A percentile compares a stretch with the other conserved stretches of the same genome.
Evolutionary conservation across 2,797 vertebrate species (phyloP).

Genomic region (Pseudomugil gertrudae): DNA sequence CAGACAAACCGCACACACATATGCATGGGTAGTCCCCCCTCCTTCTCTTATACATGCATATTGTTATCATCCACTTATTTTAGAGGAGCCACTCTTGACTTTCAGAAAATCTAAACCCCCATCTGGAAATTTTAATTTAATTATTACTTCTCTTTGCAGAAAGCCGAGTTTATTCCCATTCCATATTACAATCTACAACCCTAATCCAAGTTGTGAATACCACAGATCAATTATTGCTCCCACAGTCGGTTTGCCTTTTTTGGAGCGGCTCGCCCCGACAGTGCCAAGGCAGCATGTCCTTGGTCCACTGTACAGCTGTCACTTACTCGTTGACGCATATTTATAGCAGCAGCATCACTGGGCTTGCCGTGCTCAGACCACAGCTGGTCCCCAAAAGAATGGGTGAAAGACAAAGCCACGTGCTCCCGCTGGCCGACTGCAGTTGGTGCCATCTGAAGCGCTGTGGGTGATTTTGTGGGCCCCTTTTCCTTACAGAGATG

Average conservation of each 20-base stretch:
- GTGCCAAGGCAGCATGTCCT: slow-evolving; percentile 79
- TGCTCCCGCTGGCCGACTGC: slow-evolving; percentile 78
- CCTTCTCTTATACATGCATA: slow-evolving; percentile 60
- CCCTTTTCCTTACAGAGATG: slow-evolving; percentile 41
- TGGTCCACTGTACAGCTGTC: slow-evolving; percentile 85
- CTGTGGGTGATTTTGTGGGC: slow-evolving; percentile 68
- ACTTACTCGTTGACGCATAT: slow-evolving; percentile 82
- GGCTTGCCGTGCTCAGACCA: slow-evolving; percentile 79
- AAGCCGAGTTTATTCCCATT: neutral
- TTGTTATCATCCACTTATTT: slow-evolving; percentile 72
- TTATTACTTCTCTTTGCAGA: neutral
- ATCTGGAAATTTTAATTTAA: slow-evolving; percentile 6
- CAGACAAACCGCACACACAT: slow-evolving; percentile 51
- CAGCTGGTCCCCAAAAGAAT: slow-evolving; percentile 87
- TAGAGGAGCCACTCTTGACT: slow-evolving; percentile 59
- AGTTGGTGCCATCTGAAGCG: slow-evolving; percentile 79
- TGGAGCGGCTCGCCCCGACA: slow-evolving; percentile 70
- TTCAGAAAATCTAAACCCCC: slow-evolving; percentile 55
- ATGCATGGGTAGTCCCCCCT: slow-evolving; percentile 21
- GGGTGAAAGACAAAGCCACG: slow-evolving; percentile 83
- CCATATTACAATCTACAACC: slow-evolving; percentile 8
- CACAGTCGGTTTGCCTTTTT: slow-evolving; percentile 73
- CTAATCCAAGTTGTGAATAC: slow-evolving; percentile 3
- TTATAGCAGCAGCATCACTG: slow-evolving; percentile 86
- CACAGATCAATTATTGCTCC: slow-evolving; percentile 44